Evolutionary conservation across 2,797 vertebrate genomes (phyloP).

Genomic region (Pseudochirops cupreus): DNA sequence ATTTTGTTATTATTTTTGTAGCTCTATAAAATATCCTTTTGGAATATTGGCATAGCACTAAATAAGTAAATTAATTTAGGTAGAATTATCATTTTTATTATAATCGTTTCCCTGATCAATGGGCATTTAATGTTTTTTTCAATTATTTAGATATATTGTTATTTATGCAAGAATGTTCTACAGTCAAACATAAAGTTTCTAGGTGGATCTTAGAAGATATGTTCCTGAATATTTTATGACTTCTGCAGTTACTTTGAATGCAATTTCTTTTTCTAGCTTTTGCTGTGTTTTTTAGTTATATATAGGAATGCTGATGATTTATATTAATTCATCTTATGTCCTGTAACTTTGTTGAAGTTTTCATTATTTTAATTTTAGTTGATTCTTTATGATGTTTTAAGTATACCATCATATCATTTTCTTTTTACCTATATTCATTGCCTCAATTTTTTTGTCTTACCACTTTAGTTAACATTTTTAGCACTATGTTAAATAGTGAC

Average conservation of each 20-base stretch:
- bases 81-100: background rate
- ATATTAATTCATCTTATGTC: background rate
- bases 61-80: background rate
- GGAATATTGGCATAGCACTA: background rate
- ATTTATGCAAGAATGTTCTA: background rate
- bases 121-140: background rate
- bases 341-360: background rate
- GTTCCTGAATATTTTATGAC: background rate
- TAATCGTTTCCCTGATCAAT: background rate
- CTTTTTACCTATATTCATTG: background rate
- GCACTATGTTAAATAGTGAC: background rate
- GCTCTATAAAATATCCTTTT: background rate
- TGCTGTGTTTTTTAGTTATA: background rate
- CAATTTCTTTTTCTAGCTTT: background rate
- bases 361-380: background rate
- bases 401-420: background rate
- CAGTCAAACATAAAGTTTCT: background rate
- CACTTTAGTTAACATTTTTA: background rate
- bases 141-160: background rate
- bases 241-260: background rate
- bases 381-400: background rate
- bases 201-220: background rate
- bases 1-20: no score
- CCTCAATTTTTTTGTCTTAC: background rate
- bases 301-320: background rate